A percentile compares a stretch with the other conserved stretches of the same genome.
Conservation (phyloP, 2,797 vertebrate species). For the Melanotaenia trifasciata region DNA sequence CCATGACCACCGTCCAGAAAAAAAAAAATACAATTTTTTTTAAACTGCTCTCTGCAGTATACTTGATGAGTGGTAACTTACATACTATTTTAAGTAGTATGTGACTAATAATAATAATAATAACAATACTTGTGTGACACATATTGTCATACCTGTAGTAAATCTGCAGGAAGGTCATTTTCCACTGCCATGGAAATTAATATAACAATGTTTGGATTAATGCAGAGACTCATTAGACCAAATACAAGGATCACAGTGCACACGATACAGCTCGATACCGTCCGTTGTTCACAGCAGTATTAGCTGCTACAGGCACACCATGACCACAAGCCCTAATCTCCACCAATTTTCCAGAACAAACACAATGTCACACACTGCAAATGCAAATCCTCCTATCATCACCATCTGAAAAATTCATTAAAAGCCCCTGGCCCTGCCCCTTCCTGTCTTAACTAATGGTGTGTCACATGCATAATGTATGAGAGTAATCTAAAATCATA, state of each 20-base stretch:
- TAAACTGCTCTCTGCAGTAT: not conserved
- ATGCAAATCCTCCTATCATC: constrained; percentile 69
- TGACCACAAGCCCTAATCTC: constrained; percentile 63
- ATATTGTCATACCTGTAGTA: constrained; percentile 34
- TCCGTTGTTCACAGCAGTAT: constrained; percentile 47
- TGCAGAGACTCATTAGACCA: constrained; percentile 53
- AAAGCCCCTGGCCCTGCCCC: constrained; percentile 38
- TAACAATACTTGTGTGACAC: constrained; percentile 13
- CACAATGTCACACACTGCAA: constrained; percentile 63
- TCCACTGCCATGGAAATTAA: constrained; percentile 52
- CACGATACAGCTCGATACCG: constrained; percentile 29
- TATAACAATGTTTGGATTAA: constrained; percentile 58
- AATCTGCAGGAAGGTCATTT: constrained; percentile 31
- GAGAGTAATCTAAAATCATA: constrained; percentile 62
- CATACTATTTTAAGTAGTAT: not conserved
- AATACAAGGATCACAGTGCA: constrained; percentile 39
- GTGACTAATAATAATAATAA: not conserved
- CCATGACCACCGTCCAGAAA: not conserved
- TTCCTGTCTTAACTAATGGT: constrained; percentile 65
- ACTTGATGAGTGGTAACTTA: not conserved
- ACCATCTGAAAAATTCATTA: constrained; percentile 74
- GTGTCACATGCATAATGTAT: constrained; percentile 74
- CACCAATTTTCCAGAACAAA: constrained; percentile 75
- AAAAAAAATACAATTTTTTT: not conserved
- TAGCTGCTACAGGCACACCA: constrained; percentile 43